Conservation (phyloP, 2,888 invertebrate genomes). For the Macrophya annulata region DNA sequence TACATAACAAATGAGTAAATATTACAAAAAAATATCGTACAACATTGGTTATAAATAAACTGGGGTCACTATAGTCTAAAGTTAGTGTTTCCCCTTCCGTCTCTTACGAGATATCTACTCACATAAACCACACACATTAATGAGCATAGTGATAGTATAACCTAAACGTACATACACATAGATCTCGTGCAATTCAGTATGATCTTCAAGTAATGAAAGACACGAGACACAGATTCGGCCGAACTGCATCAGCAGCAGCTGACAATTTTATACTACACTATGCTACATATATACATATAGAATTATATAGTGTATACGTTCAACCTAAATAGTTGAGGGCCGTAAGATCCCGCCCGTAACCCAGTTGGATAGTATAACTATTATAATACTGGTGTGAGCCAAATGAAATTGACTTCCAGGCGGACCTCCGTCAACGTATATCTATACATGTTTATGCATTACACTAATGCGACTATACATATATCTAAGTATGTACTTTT, state of each 20-base stretch:
- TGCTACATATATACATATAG: background rate
- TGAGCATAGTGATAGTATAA: background rate
- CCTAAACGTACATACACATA: no score
- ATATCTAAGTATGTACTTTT: no score
- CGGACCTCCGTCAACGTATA: conserved; percentile 10
- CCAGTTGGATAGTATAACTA: conserved; percentile 45
- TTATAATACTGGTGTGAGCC: conserved; percentile 36
- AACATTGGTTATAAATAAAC: conserved; percentile 45
- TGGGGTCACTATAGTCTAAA: conserved; percentile 34
- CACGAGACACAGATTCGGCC: conserved; percentile 10
- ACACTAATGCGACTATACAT: background rate
- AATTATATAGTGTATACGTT: background rate
- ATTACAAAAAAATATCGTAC: background rate
- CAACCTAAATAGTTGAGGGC: conserved; percentile 53
- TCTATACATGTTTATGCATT: background rate
- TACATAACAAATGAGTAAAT: background rate
- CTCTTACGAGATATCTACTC: background rate
- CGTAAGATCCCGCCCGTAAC: conserved; percentile 40
- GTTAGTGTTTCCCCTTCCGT: conserved; percentile 21
- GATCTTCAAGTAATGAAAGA: background rate
- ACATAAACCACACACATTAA: background rate
- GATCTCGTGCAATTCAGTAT: conserved; percentile 1
- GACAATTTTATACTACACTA: background rate
- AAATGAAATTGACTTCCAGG: conserved; percentile 52
- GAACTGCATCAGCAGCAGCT: conserved; percentile 19